Evolutionary conservation across 2,797 vertebrate species (phyloP), one percentile per base, ranked within the genome.

Genomic region (Atherinosoma microstoma): DNA sequence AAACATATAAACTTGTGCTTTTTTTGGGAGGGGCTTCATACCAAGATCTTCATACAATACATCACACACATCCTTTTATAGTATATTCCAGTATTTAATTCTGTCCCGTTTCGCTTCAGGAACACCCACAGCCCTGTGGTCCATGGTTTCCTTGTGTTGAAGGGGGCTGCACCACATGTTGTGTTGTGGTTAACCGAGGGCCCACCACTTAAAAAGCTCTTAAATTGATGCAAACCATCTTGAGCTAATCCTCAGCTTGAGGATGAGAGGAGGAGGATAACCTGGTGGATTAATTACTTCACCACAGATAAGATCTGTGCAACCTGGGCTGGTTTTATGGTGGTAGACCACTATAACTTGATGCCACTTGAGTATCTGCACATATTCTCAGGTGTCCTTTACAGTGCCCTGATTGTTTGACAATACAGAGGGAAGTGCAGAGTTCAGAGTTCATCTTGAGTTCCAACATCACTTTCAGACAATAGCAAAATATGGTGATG

Each of bases 171-270:
- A 73, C 89, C 89, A 87, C 89, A 91, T 89, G 87, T 88, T 91
- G 83, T 84, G 80, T 73, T 66, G 86, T 42, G 90, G 88, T 91
- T 91, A 92, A 90, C 90, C 90, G 27, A 87, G 30, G 22, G 35
- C 76, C 62, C 54, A 74, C 90, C 87, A 84, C 89, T 86, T 92
- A 68, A 89, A 85, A 91, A 66, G 78, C 73, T 67, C 70, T 70
- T 60, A 80, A 89, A 87, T 83, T 73, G 79, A 78, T 67, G 68
- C 67, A 80, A 86, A 71, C 81, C 90, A 94, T 94, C 89, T 93
- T 91, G 89, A 92, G 86, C 84, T 90, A 89, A 92, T 93, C 85
- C 80, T 80, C 67, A 76, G 78, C 74, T 82, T 63, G 76, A 76
- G 79, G 82, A 88, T 78, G 80, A 87, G 75, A 82, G 83, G 67